phyloP scores from a whole-genome alignment of 1,140 invertebrate genomes.

The Stenopsyche tienmushanensis region DNA sequence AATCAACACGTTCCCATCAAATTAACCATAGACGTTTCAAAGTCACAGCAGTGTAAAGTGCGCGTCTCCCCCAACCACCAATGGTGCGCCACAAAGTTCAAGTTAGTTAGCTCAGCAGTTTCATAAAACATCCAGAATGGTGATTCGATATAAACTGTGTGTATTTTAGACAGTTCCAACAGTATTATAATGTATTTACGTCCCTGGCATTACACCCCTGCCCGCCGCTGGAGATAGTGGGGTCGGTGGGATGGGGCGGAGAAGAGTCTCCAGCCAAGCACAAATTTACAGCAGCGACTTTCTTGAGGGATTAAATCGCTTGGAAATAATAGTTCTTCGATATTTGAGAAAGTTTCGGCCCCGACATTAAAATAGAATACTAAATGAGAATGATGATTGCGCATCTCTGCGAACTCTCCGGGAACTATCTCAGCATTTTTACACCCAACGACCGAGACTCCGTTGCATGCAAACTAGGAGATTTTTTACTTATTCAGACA shows the following conservation, averaged over 20 bases:
- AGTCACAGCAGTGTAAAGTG: too few relatives aligned
- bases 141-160: conserved; percentile 15
- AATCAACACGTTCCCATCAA: too few relatives aligned
- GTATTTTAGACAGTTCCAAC: not conserved
- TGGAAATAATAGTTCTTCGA: conserved; percentile 39
- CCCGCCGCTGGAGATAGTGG: not conserved
- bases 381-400: conserved; percentile 29
- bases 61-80: too few relatives aligned
- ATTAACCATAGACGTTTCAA: too few relatives aligned
- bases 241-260: not conserved
- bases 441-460: too few relatives aligned
- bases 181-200: conserved; percentile 16
- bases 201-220: not conserved
- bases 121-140: conserved; percentile 10
- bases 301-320: conserved; percentile 32
- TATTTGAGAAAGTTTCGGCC: conserved; percentile 35
- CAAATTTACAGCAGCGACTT: conserved; percentile 15
- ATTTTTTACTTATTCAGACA: too few relatives aligned
- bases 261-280: not conserved
- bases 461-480: too few relatives aligned
- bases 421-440: conserved; percentile 23
- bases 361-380: conserved; percentile 37
- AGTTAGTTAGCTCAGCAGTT: conserved; percentile 25
- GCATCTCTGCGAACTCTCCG: conserved; percentile 21
- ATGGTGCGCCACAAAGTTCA: too few relatives aligned